A percentile compares a stretch with the other conserved stretches of the same genome.
Conservation (phyloP, 1,140 invertebrate genomes). For the Trachymyrmex septentrionalis region DNA sequence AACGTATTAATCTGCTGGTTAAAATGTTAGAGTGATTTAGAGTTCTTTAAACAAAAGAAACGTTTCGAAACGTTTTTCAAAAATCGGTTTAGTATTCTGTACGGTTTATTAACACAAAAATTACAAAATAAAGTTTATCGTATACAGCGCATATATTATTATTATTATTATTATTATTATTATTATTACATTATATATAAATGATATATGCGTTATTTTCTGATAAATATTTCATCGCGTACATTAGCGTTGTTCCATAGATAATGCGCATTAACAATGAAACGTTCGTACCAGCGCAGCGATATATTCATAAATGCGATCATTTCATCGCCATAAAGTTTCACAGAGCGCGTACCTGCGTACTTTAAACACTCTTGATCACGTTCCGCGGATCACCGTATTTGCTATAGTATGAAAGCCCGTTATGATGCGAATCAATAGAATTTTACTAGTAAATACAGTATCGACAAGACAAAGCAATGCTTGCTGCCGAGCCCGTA, state of each 20-base stretch:
- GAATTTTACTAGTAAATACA: conserved; percentile 17
- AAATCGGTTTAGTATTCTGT: neutral
- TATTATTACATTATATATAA: neutral
- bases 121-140: neutral
- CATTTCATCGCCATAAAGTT: conserved; percentile 28
- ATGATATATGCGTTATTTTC: neutral
- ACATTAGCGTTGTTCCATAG: neutral
- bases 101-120: neutral
- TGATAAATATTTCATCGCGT: conserved; percentile 1
- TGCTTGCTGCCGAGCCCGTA: no score
- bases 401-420: conserved; percentile 12
- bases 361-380: conserved; percentile 35
- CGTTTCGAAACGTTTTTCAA: neutral
- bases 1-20: neutral
- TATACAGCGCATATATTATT: neutral
- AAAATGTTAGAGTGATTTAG: neutral
- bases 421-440: conserved; percentile 23
- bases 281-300: neutral
- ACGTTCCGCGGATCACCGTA: conserved; percentile 12
- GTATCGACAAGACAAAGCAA: conserved; percentile 20
- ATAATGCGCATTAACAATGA: conserved; percentile 22
- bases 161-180: neutral
- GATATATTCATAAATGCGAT: conserved; percentile 8
- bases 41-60: neutral
- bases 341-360: neutral